Conservation (phyloP, 2,113 vertebrate genomes). For the Lanius collurio region DNA sequence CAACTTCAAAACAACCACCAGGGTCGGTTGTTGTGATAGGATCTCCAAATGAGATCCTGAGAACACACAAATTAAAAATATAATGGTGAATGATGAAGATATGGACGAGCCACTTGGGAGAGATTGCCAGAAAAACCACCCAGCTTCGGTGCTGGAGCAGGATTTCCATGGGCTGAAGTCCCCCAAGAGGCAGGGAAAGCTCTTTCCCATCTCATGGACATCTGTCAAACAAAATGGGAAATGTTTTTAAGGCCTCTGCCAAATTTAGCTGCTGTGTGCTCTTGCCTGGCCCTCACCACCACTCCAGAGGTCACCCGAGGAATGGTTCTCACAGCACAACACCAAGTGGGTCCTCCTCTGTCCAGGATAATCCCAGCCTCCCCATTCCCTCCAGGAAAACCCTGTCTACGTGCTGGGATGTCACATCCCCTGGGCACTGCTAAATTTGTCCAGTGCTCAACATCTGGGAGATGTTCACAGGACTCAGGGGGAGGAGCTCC, state of each 20-base stretch:
- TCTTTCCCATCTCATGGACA: background rate
- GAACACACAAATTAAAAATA: background rate
- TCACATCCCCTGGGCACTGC: background rate
- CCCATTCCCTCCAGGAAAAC: background rate
- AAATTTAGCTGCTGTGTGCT: background rate
- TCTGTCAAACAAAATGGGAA: background rate
- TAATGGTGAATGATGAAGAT: accelerated
- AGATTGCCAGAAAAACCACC: background rate
- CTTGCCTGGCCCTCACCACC: background rate
- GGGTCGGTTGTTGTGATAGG: background rate
- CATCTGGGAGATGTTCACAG: background rate
- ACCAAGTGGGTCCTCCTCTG: background rate
- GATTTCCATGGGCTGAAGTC: background rate
- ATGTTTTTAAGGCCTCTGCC: background rate
- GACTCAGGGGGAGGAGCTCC: background rate
- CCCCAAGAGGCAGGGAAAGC: background rate
- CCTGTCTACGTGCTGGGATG: constrained; percentile 15
- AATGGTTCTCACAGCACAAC: background rate
- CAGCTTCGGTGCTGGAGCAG: background rate
- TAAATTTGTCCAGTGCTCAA: background rate
- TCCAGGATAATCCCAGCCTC: background rate
- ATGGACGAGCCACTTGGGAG: background rate
- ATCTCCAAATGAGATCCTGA: background rate
- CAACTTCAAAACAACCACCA: background rate
- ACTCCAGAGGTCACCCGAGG: background rate